Evolutionary conservation across 2,113 vertebrate genomes (phyloP).

Genomic region (Alces alces): DNA sequence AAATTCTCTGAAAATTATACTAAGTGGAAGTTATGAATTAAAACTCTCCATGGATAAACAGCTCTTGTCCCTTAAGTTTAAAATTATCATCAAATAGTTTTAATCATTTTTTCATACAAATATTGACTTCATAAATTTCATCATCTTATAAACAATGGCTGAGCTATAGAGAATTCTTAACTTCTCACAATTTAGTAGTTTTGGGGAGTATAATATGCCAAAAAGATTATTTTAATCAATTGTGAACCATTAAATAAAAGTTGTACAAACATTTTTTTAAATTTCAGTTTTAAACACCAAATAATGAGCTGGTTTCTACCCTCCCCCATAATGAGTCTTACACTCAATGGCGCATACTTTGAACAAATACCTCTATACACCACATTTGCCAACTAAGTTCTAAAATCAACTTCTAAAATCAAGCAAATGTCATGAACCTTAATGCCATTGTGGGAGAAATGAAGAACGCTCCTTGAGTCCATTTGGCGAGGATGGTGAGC

Average conservation of each 20-base stretch:
- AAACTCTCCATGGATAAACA: slow-evolving; percentile 49
- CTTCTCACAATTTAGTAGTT: slow-evolving; percentile 50
- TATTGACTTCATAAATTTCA: slow-evolving; percentile 36
- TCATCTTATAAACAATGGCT: slow-evolving; percentile 11
- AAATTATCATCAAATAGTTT: neutral
- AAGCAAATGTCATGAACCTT: slow-evolving; percentile 83
- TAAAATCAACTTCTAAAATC: slow-evolving; percentile 84
- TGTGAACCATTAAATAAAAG: slow-evolving; percentile 71
- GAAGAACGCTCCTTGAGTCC: slow-evolving; percentile 82
- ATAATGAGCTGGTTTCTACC: slow-evolving; percentile 65
- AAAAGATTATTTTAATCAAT: slow-evolving; percentile 72
- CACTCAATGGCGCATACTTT: slow-evolving; percentile 75
- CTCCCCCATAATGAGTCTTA: slow-evolving; percentile 61
- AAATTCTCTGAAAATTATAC: slow-evolving; percentile 61
- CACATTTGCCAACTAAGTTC: slow-evolving; percentile 82
- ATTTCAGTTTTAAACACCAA: slow-evolving; percentile 67
- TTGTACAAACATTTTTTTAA: neutral
- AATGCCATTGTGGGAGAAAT: slow-evolving; percentile 82
- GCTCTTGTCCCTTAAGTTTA: neutral
- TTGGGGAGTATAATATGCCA: slow-evolving; percentile 41
- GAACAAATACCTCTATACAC: slow-evolving; percentile 80
- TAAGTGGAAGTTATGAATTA: slow-evolving; percentile 59
- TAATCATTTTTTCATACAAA: neutral
- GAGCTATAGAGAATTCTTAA: neutral
- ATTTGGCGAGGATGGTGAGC: slow-evolving; percentile 81